Evolutionary conservation across 2,888 invertebrate genomes (phyloP), one percentile per base, ranked within the genome.

Genomic region (Reticulitermes lucifugus): DNA sequence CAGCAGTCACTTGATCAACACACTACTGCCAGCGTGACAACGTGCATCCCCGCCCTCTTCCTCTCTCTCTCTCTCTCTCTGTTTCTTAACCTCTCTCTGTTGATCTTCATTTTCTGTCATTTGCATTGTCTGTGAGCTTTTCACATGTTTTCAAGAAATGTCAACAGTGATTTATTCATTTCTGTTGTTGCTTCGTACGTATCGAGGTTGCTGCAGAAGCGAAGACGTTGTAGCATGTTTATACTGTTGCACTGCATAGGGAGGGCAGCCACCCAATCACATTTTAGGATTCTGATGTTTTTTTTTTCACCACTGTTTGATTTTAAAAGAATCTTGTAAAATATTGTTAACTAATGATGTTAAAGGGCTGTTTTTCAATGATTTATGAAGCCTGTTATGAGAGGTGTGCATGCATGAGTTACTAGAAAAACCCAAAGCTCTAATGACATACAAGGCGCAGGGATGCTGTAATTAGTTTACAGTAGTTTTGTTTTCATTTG

Each of bases 121-220:
- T 75, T 35, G 35, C 75, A 79, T 46, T 79, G n/a, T 79, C 65
- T 84, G 70, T 80, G 79, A 84, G 79, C 79, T 84, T 84, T 41
- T 84, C 79, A 55, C 71, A 46, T 77, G 84, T 59, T 84, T 60
- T 51, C 35, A 79, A 60, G 55, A 84, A 60, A 65, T 73, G 81
- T 84, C 79, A 55, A 59, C 81, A 75, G 83, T 46, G 71, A 71
- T 83, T 46, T 35, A 83, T n/a, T 83, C 35, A 83, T 79, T 83
- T 75, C 43, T 77, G 46, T 81, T 84, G 73, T 75, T 59, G 77
- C 79, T 75, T 84, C 60, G 41, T 65, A 60, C n/a, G 73, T 46
- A 60, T 77, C 25, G 46, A 84, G 77, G 65, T 77, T 81, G 70
- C 81, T 70, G 46, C 70, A 46, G n/a, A 21, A 22, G 9, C 4